phyloP scores from a whole-genome alignment of 2,113 vertebrate genomes.

The Pipa parva region DNA sequence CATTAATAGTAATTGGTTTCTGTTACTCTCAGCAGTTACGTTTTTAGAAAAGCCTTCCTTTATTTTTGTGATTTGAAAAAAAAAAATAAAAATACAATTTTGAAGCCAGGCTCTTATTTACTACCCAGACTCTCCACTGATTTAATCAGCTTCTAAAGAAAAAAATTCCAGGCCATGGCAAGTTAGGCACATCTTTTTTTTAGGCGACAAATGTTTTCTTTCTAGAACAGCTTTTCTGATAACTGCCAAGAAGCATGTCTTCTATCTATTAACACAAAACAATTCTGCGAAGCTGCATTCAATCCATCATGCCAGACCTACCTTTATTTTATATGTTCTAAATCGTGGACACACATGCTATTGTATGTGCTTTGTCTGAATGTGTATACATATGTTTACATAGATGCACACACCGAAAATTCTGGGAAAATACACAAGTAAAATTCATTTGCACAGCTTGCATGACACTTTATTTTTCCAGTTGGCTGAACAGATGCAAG shows the following conservation, averaged over 20 bases:
- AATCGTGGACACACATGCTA: no score
- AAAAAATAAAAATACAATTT: background rate
- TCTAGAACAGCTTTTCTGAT: constrained; percentile 23
- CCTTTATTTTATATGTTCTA: no score
- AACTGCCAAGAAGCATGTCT: constrained; percentile 7
- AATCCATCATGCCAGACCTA: no score
- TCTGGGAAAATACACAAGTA: no score
- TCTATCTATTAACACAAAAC: constrained; percentile 7
- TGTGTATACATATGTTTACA: background rate
- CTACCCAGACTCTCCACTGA: constrained; percentile 26
- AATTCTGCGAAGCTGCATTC: no score
- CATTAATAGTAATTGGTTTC: constrained; percentile 14
- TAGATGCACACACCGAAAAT: background rate
- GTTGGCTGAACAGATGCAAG: constrained; percentile 70
- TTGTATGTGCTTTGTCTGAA: no score
- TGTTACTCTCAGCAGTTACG: background rate
- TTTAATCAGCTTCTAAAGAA: constrained; percentile 30
- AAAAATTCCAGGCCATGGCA: constrained; percentile 15
- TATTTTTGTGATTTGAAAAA: constrained; percentile 7
- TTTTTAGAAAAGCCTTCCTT: constrained; percentile 11
- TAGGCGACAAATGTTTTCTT: constrained; percentile 7
- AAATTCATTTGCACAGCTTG: constrained; percentile 64
- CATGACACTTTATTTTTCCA: constrained; percentile 62
- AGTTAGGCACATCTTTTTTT: constrained; percentile 17
- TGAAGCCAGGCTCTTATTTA: constrained; percentile 13